A percentile compares a stretch with the other conserved stretches of the same genome.
Evolutionary conservation across 1,140 invertebrate species (phyloP).

Genomic region (Lasioglossum baleicum): DNA sequence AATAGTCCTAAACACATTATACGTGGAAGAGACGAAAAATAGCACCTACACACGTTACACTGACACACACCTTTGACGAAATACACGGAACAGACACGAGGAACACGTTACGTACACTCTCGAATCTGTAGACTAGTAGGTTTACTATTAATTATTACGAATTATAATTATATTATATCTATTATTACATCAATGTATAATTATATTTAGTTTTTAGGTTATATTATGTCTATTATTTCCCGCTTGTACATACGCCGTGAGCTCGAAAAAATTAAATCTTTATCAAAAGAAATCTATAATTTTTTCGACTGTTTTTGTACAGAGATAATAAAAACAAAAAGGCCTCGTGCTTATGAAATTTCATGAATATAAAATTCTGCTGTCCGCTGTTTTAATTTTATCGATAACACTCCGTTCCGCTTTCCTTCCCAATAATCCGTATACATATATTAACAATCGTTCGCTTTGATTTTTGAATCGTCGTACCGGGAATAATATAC

Average conservation of each 20-base stretch:
- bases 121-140: constrained; percentile 73
- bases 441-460: too few species aligned
- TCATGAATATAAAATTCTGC: constrained; percentile 73
- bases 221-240: constrained; percentile 75
- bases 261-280: constrained; percentile 79
- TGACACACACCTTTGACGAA: constrained; percentile 23
- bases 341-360: constrained; percentile 81
- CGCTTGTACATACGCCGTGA: constrained; percentile 80
- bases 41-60: constrained; percentile 30
- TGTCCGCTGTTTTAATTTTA: constrained; percentile 19
- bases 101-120: constrained; percentile 53
- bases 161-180: constrained; percentile 74
- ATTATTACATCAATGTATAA: constrained; percentile 78
- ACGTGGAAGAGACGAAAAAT: constrained; percentile 14
- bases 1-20: constrained; percentile 8
- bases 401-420: not conserved
- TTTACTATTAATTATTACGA: constrained; percentile 71
- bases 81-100: constrained; percentile 45
- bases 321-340: constrained; percentile 80
- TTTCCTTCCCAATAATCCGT: not conserved
- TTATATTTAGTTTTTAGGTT: constrained; percentile 79
- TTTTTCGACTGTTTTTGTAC: constrained; percentile 80
- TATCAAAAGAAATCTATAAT: constrained; percentile 79
- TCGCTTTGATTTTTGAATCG: too few species aligned
- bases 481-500: too few species aligned